Conservation (phyloP, 2,797 vertebrate genomes). For the Psittacula derbiana region DNA sequence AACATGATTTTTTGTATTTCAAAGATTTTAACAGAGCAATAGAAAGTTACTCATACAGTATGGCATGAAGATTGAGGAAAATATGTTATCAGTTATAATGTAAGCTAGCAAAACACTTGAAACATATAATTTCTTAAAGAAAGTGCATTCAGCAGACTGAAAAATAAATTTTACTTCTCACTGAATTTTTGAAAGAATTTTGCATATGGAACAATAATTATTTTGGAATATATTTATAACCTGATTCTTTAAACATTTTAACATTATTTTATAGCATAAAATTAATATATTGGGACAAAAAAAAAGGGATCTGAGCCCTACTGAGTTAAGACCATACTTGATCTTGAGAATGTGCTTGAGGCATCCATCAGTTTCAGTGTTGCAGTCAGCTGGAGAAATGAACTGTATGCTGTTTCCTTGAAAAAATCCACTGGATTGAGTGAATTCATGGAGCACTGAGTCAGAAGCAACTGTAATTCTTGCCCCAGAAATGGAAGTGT, state of each 20-base stretch:
- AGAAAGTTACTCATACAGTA: background rate
- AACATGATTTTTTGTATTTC: background rate
- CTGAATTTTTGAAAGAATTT: background rate
- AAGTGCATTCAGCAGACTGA: background rate
- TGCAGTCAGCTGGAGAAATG: background rate
- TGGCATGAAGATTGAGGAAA: background rate
- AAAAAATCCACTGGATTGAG: constrained; percentile 4
- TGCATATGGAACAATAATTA: background rate
- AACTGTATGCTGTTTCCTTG: background rate
- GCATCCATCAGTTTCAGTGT: constrained; percentile 28
- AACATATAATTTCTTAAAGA: background rate
- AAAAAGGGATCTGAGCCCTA: background rate
- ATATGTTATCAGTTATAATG: rapidly evolving
- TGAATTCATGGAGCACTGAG: background rate
- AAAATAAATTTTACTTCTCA: background rate
- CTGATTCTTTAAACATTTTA: background rate
- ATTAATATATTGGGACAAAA: background rate
- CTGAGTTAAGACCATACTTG: background rate
- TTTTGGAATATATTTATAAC: background rate
- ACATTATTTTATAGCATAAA: background rate
- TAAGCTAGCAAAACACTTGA: background rate
- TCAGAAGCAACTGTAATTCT: background rate
- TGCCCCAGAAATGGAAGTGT: background rate
- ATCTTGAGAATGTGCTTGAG: constrained; percentile 7
- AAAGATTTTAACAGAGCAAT: background rate